Evolutionary conservation across 1,140 invertebrate species (phyloP).

Genomic region (Heliconius melpomene): DNA sequence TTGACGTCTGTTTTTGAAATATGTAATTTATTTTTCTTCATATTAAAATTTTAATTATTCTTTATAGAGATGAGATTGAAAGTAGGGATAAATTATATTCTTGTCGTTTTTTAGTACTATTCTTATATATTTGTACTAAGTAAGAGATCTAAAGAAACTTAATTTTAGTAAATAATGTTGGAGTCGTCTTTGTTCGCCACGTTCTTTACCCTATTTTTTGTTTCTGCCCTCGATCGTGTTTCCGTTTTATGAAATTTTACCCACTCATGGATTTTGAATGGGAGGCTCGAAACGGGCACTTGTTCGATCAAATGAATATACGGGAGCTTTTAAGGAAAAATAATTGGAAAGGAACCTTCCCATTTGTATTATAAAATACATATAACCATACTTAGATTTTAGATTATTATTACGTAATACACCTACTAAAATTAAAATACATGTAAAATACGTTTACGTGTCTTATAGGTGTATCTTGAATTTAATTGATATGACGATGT

Average conservation of each 20-base stretch:
- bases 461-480: background rate
- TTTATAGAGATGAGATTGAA: too few species aligned
- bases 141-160: background rate
- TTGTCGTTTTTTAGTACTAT: too few species aligned
- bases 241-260: slow-evolving; percentile 29
- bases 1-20: background rate
- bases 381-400: background rate
- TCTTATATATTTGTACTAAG: too few species aligned
- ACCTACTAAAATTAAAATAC: too few species aligned
- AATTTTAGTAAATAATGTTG: background rate
- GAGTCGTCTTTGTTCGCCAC: too few species aligned
- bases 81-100: too few species aligned
- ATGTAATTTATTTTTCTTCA: too few species aligned
- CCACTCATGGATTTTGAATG: slow-evolving; percentile 31
- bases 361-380: slow-evolving; percentile 9
- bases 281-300: slow-evolving; percentile 31
- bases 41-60: too few species aligned
- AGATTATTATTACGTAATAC: too few species aligned
- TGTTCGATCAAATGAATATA: slow-evolving; percentile 33
- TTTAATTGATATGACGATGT: background rate
- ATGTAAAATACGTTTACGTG: too few species aligned
- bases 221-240: slow-evolving; percentile 4
- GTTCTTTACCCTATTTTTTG: background rate
- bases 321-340: slow-evolving; percentile 23
- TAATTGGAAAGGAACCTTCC: slow-evolving; percentile 28